Evolutionary conservation across 2,797 vertebrate species (phyloP), one percentile per base, ranked within the genome.

Genomic region (Gallinago solitaria): DNA sequence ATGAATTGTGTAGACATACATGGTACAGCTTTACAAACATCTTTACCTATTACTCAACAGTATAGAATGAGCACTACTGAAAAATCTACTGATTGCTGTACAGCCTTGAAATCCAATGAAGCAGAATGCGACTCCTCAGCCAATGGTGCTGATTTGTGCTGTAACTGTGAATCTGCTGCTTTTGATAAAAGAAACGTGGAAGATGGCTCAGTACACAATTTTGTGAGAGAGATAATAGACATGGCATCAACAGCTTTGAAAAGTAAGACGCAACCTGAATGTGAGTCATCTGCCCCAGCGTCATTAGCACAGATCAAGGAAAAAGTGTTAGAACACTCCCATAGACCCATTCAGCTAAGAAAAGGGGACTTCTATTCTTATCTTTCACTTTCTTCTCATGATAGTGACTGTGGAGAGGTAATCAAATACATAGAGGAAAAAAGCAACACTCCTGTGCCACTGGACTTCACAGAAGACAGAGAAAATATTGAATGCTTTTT

Each of bases 351-450:
- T 67, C 98, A 98, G 83, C 98, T 99, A 53, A 98, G 98, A 51
- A 99, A 99, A 83, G 99, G 99, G 11, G 99, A 99, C 97, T 99
- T 99, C 96, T 99, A 99, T 98, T 99, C 99, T 83, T 99, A 99
- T 87, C 97, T 99, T 95, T 99, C 99, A 20, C 99, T 99, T 85
- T 99, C 99, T 77, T 99, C 99, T 78, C 99, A 99, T 88, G 99
- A 99, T 97, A 99, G 99, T 90, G 99, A 99, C 97, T 99, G 99
- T 85, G 99, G 99, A 30, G 99, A 99, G 94, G 98, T 99, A 93
- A 98, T 97, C 84, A 99, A 94, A 95, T 99, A 98, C 77, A 28
- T 97, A 32, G 99, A 99, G 65, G 98, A 99, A 90, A 98, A 98
- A 92, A 98, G 98, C 94, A 98, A 91, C 91, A 97, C 98, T 30